These are phyloP conservation scores for Heterotis niloticus DNA, from an alignment of 2,113 vertebrate species.

Conservation along the genomic window DNA sequence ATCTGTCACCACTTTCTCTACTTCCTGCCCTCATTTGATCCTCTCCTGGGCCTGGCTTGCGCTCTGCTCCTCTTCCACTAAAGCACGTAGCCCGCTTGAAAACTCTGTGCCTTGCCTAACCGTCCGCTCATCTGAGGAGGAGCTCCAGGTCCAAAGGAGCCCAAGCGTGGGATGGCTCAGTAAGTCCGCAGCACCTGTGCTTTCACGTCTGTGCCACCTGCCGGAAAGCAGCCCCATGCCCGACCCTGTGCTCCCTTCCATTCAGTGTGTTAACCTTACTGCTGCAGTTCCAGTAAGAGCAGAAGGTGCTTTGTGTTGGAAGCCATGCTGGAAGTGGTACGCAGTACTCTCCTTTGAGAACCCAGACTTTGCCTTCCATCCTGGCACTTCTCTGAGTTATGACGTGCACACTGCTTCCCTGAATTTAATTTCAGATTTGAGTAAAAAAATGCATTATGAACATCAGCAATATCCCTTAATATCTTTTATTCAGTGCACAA, in stretches of 20 bases:
- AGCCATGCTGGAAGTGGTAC: no score
- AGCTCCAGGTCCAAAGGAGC: slow-evolving; percentile 75
- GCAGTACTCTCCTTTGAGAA: no score
- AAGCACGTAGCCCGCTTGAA: slow-evolving; percentile 87
- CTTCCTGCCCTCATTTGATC: slow-evolving; percentile 39
- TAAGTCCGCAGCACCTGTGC: slow-evolving; percentile 67
- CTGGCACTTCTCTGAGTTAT: no score
- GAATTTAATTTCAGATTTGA: no score
- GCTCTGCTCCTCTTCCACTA: slow-evolving; percentile 63
- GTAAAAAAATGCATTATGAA: no score
- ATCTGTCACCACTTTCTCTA: slow-evolving; percentile 35
- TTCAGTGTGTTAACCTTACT: neutral
- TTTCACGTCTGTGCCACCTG: slow-evolving; percentile 1
- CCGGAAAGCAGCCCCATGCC: neutral
- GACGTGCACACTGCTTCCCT: no score
- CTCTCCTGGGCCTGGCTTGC: slow-evolving; percentile 53
- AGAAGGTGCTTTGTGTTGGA: no score
- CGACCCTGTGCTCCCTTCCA: neutral
- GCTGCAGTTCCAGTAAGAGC: no score
- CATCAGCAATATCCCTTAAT: no score
- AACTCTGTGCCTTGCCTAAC: slow-evolving; percentile 90
- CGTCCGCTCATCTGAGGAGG: slow-evolving; percentile 76
- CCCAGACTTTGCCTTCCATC: no score
- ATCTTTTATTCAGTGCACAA: no score
- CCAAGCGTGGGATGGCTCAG: slow-evolving; percentile 94